These are phyloP conservation scores for Epinotia brunnichana DNA, from an alignment of 2,888 invertebrate species.

Conservation along the genomic window DNA sequence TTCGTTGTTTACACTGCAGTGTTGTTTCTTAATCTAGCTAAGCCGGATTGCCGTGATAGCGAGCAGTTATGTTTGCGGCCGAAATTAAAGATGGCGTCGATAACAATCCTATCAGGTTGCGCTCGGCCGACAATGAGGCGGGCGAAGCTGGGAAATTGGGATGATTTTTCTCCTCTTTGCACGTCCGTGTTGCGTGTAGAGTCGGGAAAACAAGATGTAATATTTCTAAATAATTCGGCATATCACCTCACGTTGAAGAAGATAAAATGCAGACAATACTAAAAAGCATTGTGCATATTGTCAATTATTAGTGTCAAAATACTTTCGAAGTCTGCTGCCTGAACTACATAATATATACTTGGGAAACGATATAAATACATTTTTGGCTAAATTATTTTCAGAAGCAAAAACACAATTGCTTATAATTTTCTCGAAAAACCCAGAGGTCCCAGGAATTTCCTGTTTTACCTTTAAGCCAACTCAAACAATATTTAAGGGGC, in stretches of 20 bases:
- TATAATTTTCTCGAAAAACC: too few relatives aligned
- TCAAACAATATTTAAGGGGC: too few relatives aligned
- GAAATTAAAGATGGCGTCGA: slow-evolving; percentile 86
- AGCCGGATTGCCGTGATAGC: slow-evolving; percentile 44
- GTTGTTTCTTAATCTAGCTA: slow-evolving; percentile 44
- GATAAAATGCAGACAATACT: neutral
- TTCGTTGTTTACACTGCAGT: slow-evolving; percentile 35
- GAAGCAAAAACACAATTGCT: too few relatives aligned
- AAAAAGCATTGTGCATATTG: too few relatives aligned
- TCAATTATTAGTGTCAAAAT: too few relatives aligned
- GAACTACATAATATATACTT: too few relatives aligned
- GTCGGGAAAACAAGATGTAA: slow-evolving; percentile 52
- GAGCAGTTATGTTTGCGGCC: slow-evolving; percentile 67
- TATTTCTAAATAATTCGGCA: neutral
- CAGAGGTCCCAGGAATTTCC: too few relatives aligned
- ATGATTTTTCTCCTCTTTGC: slow-evolving; percentile 80
- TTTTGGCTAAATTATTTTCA: too few relatives aligned
- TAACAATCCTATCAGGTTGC: slow-evolving; percentile 83
- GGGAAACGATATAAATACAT: too few relatives aligned
- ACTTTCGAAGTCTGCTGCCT: too few relatives aligned
- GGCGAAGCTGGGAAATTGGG: slow-evolving; percentile 76
- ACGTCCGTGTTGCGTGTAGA: slow-evolving; percentile 59
- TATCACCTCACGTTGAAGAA: neutral
- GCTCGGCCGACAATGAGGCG: slow-evolving; percentile 71
- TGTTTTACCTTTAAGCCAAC: too few relatives aligned